Evolutionary conservation across 2,888 invertebrate genomes (phyloP).

Genomic region (Synergus laeviventris): DNA sequence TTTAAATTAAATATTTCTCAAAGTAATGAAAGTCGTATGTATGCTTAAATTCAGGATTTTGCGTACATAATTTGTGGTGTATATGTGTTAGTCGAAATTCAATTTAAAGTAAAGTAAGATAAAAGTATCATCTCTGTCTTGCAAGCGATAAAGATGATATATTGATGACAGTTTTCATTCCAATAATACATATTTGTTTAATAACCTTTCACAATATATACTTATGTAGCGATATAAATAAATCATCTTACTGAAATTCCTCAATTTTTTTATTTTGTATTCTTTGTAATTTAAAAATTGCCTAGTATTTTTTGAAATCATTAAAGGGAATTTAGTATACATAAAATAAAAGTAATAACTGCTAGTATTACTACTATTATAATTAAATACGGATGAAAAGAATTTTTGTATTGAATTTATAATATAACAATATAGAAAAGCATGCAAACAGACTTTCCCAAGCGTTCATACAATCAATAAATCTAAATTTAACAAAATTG

Average conservation of each 20-base stretch:
- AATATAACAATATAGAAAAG: background rate
- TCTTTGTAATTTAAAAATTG: no score
- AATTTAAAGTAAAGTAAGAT: constrained; percentile 6
- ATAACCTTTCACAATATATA: constrained; percentile 13
- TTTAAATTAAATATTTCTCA: constrained; percentile 16
- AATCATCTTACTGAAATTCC: background rate
- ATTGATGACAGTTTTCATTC: constrained; percentile 29
- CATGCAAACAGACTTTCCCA: background rate
- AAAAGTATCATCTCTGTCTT: background rate
- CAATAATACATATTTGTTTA: constrained; percentile 38
- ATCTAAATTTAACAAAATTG: background rate
- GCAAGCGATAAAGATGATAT: background rate
- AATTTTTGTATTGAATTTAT: background rate
- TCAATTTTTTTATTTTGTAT: background rate
- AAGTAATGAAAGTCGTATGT: constrained; percentile 3
- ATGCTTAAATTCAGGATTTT: background rate
- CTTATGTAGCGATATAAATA: constrained; percentile 22
- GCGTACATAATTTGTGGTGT: constrained; percentile 4
- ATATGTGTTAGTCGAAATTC: constrained; percentile 11
- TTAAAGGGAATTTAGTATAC: background rate
- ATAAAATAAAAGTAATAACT: background rate
- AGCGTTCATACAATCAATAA: background rate
- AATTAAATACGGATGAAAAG: background rate
- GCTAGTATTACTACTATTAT: no score
- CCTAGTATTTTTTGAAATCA: background rate